Conservation (phyloP, 2,113 vertebrate genomes). For the Tetraodon nigroviridis region DNA sequence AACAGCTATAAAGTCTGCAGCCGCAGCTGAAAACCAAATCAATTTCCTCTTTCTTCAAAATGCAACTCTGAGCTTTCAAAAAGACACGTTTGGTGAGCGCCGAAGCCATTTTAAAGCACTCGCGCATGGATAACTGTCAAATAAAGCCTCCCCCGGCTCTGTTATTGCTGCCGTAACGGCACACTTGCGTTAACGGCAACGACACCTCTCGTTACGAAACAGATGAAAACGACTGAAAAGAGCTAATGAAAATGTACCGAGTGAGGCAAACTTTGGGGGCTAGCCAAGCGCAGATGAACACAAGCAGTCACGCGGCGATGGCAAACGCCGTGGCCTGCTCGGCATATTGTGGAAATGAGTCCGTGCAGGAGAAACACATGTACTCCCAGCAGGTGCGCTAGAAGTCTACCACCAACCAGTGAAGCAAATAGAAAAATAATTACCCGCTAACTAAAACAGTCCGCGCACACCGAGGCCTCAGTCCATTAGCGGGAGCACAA, state of each 20-base stretch:
- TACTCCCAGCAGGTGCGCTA: slow-evolving; percentile 10
- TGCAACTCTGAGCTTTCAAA: neutral
- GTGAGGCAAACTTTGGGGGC: neutral
- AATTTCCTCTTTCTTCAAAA: neutral
- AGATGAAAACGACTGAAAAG: neutral
- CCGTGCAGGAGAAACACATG: neutral
- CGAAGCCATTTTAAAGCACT: neutral
- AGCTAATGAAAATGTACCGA: neutral
- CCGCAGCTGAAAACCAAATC: neutral
- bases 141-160: neutral
- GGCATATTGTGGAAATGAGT: neutral
- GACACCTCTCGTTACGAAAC: neutral
- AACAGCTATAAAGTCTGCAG: neutral
- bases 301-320: neutral
- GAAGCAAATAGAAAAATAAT: slow-evolving; percentile 9
- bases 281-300: neutral
- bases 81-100: slow-evolving; percentile 1
- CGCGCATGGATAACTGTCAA: neutral
- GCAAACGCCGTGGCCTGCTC: neutral
- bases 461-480: slow-evolving; percentile 1
- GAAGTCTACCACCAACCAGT: neutral
- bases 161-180: neutral
- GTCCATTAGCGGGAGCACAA: slow-evolving; percentile 4
- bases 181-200: neutral
- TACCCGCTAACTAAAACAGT: neutral